A percentile compares a stretch with the other conserved stretches of the same genome.
Evolutionary conservation across 2,888 invertebrate species (phyloP).

Genomic region (Bursaphelenchus okinawaensis): DNA sequence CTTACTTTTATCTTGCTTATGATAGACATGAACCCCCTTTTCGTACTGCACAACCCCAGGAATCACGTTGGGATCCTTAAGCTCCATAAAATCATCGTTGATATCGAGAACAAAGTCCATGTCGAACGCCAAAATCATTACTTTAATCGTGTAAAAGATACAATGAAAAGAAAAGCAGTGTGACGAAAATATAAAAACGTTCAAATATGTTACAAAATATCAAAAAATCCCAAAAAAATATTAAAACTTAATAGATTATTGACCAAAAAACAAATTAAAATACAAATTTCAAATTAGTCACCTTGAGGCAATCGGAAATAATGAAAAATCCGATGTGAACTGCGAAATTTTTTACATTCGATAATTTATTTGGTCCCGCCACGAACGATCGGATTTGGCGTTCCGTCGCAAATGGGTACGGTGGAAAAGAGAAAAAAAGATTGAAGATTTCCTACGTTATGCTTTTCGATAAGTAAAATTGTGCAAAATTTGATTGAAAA

Average conservation of each 20-base stretch:
- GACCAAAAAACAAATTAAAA: too few relatives aligned
- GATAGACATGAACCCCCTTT: neutral
- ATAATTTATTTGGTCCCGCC: neutral
- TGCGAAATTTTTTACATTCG: neutral
- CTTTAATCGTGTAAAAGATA: too few relatives aligned
- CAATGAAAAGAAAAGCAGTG: neutral
- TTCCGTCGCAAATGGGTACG: neutral
- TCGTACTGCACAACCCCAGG: neutral
- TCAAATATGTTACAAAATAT: neutral
- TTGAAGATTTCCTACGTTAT: neutral
- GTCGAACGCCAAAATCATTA: too few relatives aligned
- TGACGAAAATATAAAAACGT: neutral
- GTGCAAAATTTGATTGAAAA: neutral
- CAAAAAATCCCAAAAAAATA: neutral
- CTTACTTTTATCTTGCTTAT: neutral
- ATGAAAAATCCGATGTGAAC: neutral
- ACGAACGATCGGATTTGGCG: neutral
- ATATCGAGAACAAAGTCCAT: neutral
- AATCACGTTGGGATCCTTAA: neutral
- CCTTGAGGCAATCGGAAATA: neutral
- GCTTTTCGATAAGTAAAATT: neutral
- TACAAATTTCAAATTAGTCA: too few relatives aligned
- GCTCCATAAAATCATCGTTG: neutral
- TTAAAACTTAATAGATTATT: too few relatives aligned
- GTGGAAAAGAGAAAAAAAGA: neutral